phyloP scores from a whole-genome alignment of 2,113 vertebrate species.

The Chionis minor region DNA sequence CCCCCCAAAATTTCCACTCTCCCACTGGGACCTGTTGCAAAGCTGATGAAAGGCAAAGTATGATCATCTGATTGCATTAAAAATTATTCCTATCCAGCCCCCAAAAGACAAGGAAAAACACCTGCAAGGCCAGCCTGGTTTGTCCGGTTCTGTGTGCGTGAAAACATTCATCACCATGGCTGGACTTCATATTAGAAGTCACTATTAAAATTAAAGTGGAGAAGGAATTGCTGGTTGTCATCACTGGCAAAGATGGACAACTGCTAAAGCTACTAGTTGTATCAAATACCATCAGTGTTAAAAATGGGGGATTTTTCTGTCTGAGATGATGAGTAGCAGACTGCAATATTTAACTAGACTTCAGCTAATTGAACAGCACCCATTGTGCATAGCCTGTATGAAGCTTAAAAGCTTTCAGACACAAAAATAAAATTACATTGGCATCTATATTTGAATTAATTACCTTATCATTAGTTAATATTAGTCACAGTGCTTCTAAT shows the following conservation, averaged over 20 bases:
- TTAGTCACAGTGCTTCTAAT: neutral
- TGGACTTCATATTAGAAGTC: neutral
- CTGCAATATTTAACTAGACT: neutral
- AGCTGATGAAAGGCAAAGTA: neutral
- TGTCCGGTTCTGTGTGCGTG: neutral
- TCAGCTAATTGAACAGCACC: neutral
- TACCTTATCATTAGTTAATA: conserved; percentile 30
- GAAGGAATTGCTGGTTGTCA: neutral
- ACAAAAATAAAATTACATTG: neutral
- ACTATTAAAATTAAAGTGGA: neutral
- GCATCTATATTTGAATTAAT: conserved; percentile 25
- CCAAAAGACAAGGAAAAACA: neutral
- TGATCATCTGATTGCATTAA: neutral
- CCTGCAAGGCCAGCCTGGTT: neutral
- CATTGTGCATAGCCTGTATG: neutral
- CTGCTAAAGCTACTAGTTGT: neutral
- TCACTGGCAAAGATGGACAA: neutral
- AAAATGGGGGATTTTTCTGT: neutral
- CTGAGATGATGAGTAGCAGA: neutral
- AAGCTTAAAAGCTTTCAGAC: conserved; percentile 9
- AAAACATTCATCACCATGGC: neutral
- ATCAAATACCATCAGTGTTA: neutral
- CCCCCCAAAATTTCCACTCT: neutral
- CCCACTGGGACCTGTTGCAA: neutral
- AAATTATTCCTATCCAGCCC: neutral